Evolutionary conservation across 1,140 invertebrate genomes (phyloP).

Genomic region (Sarcophaga bullata): DNA sequence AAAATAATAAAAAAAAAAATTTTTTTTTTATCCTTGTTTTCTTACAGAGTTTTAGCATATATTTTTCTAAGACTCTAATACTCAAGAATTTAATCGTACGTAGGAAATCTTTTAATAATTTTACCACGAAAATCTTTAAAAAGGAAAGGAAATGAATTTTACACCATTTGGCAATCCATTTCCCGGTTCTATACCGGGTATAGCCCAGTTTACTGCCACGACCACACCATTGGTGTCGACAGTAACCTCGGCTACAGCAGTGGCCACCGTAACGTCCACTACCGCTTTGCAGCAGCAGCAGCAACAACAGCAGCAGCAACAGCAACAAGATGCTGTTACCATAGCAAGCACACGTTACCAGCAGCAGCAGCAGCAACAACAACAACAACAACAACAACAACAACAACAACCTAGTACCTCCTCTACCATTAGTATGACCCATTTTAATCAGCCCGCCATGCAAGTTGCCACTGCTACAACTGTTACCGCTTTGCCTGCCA

Average conservation of each 20-base stretch:
- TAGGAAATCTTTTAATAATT: conserved; percentile 9
- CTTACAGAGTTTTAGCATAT: conserved; percentile 22
- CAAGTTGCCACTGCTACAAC: conserved; percentile 46
- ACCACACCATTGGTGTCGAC: conserved; percentile 60
- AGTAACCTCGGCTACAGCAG: conserved; percentile 52
- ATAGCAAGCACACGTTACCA: conserved; percentile 54
- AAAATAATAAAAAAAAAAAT: not conserved
- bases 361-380: conserved; percentile 53
- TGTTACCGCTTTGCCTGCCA: conserved; percentile 47
- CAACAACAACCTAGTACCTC: conserved; percentile 46
- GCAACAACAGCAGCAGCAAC: conserved; percentile 48
- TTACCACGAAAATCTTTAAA: conserved; percentile 30
- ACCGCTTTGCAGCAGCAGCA: conserved; percentile 42
- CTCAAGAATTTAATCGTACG: not conserved
- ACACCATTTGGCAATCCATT: conserved; percentile 75
- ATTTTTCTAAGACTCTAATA: conserved; percentile 32
- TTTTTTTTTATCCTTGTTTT: not conserved
- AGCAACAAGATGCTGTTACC: conserved; percentile 44
- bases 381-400: conserved; percentile 53
- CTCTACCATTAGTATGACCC: conserved; percentile 53
- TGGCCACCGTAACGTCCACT: conserved; percentile 49
- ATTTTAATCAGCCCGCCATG: conserved; percentile 56
- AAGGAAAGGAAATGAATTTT: conserved; percentile 72
- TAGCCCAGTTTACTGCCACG: conserved; percentile 74
- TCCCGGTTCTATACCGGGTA: conserved; percentile 70